phyloP scores from a whole-genome alignment of 2,888 invertebrate species.

The Portevinia maculata region DNA sequence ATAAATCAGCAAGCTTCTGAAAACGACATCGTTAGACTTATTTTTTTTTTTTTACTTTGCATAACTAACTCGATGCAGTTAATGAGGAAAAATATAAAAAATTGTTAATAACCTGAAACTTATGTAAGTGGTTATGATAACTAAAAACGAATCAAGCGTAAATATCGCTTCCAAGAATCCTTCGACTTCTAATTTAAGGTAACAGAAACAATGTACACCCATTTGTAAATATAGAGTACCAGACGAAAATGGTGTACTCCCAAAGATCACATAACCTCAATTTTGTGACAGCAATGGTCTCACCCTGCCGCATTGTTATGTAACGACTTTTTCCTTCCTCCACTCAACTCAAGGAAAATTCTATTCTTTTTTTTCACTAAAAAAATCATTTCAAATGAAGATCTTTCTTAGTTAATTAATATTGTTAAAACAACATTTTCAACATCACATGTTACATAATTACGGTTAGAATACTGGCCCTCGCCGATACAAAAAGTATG shows the following conservation, averaged over 20 bases:
- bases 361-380: not conserved
- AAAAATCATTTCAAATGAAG: not conserved
- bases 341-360: not conserved
- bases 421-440: conserved; percentile 12
- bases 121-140: conserved; percentile 61
- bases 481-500: conserved; percentile 28
- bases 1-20: too few relatives aligned
- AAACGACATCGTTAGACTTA: not conserved
- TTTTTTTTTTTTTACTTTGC: not conserved
- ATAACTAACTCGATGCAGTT: not conserved
- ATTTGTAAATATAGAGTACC: not conserved
- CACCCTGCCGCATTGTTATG: conserved; percentile 56
- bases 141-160: not conserved
- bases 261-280: conserved; percentile 54
- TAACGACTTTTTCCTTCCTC: conserved; percentile 22
- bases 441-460: conserved; percentile 71
- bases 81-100: not conserved
- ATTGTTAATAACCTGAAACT: conserved; percentile 51
- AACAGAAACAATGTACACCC: not conserved
- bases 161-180: not conserved
- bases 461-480: conserved; percentile 48
- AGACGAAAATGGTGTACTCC: not conserved
- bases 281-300: conserved; percentile 41
- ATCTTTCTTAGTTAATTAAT: not conserved
- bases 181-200: not conserved